phyloP scores from a whole-genome alignment of 1,140 invertebrate genomes.

The Archivesica marissinica region DNA sequence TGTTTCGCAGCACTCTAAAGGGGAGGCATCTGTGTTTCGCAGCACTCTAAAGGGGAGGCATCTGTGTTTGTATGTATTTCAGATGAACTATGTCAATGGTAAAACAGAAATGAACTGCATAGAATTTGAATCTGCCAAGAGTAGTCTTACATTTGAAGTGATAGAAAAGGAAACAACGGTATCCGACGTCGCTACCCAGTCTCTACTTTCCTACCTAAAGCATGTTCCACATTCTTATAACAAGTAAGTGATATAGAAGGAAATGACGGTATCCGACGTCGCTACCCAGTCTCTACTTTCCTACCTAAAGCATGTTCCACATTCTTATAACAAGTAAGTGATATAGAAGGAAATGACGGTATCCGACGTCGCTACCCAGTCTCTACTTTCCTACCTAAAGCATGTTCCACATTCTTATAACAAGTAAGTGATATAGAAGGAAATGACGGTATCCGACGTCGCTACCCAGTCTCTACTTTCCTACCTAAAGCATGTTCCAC shows the following conservation, averaged over 20 bases:
- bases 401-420: slow-evolving; percentile 89
- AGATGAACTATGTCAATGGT: slow-evolving; percentile 88
- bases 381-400: slow-evolving; percentile 89
- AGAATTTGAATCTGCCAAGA: slow-evolving; percentile 92
- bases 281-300: slow-evolving; percentile 89
- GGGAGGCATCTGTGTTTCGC: no score
- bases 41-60: no score
- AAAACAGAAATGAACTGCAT: slow-evolving; percentile 88
- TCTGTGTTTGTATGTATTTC: no score
- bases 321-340: slow-evolving; percentile 91
- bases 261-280: slow-evolving; percentile 90
- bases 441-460: no score
- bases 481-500: no score
- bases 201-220: slow-evolving; percentile 89
- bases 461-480: no score
- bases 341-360: slow-evolving; percentile 92
- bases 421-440: slow-evolving; percentile 86
- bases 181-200: slow-evolving; percentile 88
- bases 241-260: slow-evolving; percentile 87
- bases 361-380: slow-evolving; percentile 88
- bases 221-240: slow-evolving; percentile 89
- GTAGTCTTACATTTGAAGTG: slow-evolving; percentile 93
- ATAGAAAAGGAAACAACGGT: slow-evolving; percentile 92
- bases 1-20: no score
- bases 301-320: slow-evolving; percentile 89